Percentiles rank a stretch among this genome's conserved stretches.
phyloP scores from a whole-genome alignment of 2,888 invertebrate genomes.

The Drosophila ezoana region DNA sequence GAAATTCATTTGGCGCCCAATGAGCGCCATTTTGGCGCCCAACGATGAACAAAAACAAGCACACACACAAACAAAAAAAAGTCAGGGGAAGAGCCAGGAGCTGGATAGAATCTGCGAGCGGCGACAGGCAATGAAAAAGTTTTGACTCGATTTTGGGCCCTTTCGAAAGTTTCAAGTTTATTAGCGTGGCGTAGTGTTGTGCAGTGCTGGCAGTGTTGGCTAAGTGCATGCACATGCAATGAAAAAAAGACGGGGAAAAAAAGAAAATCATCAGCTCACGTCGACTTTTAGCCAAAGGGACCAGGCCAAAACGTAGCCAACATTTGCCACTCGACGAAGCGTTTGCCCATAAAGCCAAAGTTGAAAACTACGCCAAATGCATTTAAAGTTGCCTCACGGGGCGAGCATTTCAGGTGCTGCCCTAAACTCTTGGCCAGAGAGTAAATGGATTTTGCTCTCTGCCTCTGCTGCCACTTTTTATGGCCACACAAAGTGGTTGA shows the following conservation, averaged over 20 bases:
- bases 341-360: conserved; percentile 45
- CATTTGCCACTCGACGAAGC: conserved; percentile 42
- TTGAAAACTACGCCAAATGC: conserved; percentile 57
- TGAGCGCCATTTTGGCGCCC: conserved; percentile 64
- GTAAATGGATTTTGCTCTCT: conserved; percentile 36
- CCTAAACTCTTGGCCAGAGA: conserved; percentile 10
- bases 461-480: conserved; percentile 8
- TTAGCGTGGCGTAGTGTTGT: conserved; percentile 52
- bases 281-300: conserved; percentile 12
- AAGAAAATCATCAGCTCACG: background rate
- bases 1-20: conserved; percentile 79
- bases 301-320: conserved; percentile 14
- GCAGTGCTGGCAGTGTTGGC: conserved; percentile 52
- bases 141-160: conserved; percentile 45
- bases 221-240: conserved; percentile 38
- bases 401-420: conserved; percentile 12
- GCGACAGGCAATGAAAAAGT: conserved; percentile 65
- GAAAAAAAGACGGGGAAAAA: conserved; percentile 4
- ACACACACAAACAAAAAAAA: conserved; percentile 9
- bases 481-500: conserved; percentile 45
- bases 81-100: background rate
- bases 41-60: conserved; percentile 5
- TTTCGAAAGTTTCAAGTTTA: conserved; percentile 70
- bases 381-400: conserved; percentile 49
- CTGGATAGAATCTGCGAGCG: background rate